Evolutionary conservation across 2,797 vertebrate species (phyloP).

Genomic region (Muscicapa comitata): DNA sequence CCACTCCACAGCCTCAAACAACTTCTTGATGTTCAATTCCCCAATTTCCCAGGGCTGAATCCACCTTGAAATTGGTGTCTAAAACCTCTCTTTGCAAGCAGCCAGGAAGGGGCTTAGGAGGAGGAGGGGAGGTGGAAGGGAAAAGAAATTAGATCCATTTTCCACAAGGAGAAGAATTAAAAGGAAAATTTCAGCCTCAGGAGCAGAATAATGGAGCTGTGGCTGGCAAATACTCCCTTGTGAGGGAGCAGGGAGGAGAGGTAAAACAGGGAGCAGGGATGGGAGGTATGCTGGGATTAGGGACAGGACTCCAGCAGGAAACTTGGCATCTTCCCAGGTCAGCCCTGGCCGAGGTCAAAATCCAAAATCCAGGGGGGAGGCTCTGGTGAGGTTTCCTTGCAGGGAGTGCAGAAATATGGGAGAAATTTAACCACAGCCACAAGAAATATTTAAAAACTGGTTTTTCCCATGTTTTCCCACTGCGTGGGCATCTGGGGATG

Average conservation of each 20-base stretch:
- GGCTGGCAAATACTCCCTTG: neutral
- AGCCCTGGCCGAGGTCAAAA: neutral
- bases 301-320: neutral
- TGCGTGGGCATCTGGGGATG: neutral
- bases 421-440: neutral
- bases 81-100: slow-evolving; percentile 18
- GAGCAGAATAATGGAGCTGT: neutral
- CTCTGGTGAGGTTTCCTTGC: neutral
- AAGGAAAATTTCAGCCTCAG: neutral
- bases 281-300: accelerated
- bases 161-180: slow-evolving; percentile 21
- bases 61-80: slow-evolving; percentile 63
- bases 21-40: slow-evolving; percentile 54
- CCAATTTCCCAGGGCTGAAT: slow-evolving; percentile 44
- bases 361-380: too few species aligned
- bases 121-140: neutral
- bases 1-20: slow-evolving; percentile 37
- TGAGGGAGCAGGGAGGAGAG: neutral
- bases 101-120: neutral
- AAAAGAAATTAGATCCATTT: slow-evolving; percentile 38
- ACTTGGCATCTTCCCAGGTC: neutral
- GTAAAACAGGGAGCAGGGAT: neutral
- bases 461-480: accelerated
- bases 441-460: accelerated
- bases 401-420: accelerated